phyloP scores from a whole-genome alignment of 1,140 invertebrate species.

The Sitobion miscanthi region DNA sequence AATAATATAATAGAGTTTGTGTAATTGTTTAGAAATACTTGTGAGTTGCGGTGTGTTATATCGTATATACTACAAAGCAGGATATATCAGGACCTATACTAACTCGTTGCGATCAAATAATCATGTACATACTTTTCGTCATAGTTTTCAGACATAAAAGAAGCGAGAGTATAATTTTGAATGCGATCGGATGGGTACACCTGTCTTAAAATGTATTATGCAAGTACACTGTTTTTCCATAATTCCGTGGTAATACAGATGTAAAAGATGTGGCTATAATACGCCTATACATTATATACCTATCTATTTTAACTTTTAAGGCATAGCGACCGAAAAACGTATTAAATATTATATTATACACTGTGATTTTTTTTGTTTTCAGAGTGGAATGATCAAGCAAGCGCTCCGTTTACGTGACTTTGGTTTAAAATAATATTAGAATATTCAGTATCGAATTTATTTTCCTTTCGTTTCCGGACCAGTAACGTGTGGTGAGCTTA shows the following conservation, averaged over 20 bases:
- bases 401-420: neutral
- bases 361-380: neutral
- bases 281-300: no score
- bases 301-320: neutral
- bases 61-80: neutral
- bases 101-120: neutral
- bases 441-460: neutral
- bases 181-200: no score
- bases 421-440: neutral
- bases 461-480: neutral
- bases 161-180: no score
- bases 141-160: neutral
- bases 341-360: no score
- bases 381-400: neutral
- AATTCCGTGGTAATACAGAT: no score
- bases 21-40: neutral
- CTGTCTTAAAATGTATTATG: no score
- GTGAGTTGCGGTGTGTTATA: neutral
- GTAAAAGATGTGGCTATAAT: no score
- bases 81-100: no score
- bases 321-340: neutral
- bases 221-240: no score
- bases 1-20: neutral
- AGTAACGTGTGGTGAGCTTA: neutral
- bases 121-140: neutral